A percentile compares a stretch with the other conserved stretches of the same genome.
Evolutionary conservation across 2,888 invertebrate species (phyloP).

Genomic region (Agrochola lota): DNA sequence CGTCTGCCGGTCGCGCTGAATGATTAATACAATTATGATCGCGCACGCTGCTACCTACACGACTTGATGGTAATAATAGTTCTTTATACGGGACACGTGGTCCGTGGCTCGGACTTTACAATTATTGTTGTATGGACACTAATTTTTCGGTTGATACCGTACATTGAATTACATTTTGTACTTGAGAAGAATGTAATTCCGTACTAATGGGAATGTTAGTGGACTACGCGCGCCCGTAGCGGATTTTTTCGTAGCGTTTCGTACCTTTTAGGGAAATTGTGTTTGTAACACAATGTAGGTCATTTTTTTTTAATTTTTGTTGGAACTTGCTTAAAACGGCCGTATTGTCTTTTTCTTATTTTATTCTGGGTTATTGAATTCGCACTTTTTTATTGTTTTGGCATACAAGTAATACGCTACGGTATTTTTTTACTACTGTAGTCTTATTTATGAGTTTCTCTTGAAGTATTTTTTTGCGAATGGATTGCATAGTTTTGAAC

Average conservation of each 20-base stretch:
- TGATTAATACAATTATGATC: conserved; percentile 90
- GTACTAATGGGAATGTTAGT: conserved; percentile 39
- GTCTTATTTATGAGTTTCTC: conserved; percentile 12
- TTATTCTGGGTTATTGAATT: conserved; percentile 25
- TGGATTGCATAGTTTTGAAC: neutral
- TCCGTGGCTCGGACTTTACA: conserved; percentile 70
- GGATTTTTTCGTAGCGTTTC: conserved; percentile 55
- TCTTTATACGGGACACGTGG: conserved; percentile 89
- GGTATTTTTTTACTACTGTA: neutral
- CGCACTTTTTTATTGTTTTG: conserved; percentile 14
- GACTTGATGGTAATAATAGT: conserved; percentile 85
- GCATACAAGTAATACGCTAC: neutral
- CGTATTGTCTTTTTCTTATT: conserved; percentile 4
- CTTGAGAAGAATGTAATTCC: conserved; percentile 51
- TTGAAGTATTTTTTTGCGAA: neutral
- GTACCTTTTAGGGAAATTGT: conserved; percentile 48
- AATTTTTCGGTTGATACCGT: conserved; percentile 73
- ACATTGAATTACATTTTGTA: conserved; percentile 65
- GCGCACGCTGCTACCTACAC: conserved; percentile 88
- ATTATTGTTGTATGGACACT: conserved; percentile 66
- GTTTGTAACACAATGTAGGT: conserved; percentile 4
- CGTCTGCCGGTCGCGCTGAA: conserved; percentile 90
- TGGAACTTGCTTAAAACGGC: conserved; percentile 6
- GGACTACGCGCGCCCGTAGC: conserved; percentile 56
- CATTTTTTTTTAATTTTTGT: neutral